These are phyloP conservation scores for Polia nebulosa DNA, from an alignment of 2,888 invertebrate species.

Conservation along the genomic window DNA sequence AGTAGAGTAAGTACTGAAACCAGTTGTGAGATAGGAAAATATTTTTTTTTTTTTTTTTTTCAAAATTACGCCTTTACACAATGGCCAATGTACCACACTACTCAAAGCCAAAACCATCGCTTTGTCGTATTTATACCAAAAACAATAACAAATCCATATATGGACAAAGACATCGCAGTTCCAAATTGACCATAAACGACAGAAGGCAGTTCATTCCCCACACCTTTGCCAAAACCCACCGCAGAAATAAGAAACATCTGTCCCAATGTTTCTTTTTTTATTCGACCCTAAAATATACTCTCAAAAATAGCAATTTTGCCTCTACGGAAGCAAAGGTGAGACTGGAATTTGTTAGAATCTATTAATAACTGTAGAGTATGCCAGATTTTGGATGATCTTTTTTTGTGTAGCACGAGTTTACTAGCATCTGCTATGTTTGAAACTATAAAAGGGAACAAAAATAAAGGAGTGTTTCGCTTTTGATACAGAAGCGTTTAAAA, in stretches of 20 bases:
- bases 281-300: slow-evolving; percentile 3
- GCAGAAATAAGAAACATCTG: slow-evolving; percentile 35
- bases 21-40: background rate
- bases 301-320: slow-evolving; percentile 9
- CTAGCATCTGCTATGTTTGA: slow-evolving; percentile 33
- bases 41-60: too few species aligned
- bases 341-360: slow-evolving; percentile 28
- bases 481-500: background rate
- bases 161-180: background rate
- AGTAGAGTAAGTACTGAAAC: background rate
- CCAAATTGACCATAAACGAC: slow-evolving; percentile 11
- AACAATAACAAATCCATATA: slow-evolving; percentile 12
- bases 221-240: slow-evolving; percentile 5
- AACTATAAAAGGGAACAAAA: slow-evolving; percentile 3
- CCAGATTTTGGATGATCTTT: slow-evolving; percentile 22
- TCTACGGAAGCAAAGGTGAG: slow-evolving; percentile 2
- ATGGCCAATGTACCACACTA: background rate
- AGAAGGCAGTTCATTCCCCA: background rate
- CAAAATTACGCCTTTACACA: background rate
- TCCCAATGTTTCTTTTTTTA: background rate
- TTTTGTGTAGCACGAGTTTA: slow-evolving; percentile 15
- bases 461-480: too few species aligned
- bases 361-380: slow-evolving; percentile 28
- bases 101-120: background rate
- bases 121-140: slow-evolving; percentile 1